Evolutionary conservation across 2,797 vertebrate species (phyloP), one percentile per base, ranked within the genome.

Genomic region (Crocodylus rhombifer): DNA sequence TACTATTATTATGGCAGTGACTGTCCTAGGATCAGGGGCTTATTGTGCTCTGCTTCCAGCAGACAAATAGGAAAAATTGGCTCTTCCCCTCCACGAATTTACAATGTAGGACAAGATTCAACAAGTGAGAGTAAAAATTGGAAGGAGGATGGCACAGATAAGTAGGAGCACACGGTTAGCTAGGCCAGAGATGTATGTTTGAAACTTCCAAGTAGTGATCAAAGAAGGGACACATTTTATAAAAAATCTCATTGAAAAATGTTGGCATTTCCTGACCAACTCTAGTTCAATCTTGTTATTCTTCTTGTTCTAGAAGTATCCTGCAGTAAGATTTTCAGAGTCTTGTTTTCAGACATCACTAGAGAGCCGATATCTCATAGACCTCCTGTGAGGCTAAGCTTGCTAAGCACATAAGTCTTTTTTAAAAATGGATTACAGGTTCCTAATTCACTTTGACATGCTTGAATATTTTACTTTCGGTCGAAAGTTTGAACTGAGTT

Each of bases 181-280:
- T 62, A 0, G 33, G 71, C 58, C 91, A 79, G 74, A 3, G 0
- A 56, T 4, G 8, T 69, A 67, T 0, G 0, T 95, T 55, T 83
- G 83, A 91, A 86, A 42, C 0, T 0, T 33, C 0, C 7, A 25
- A 76, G 42, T 89, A 81, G 5, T 76, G 69, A 62, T 82, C 90
- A 83, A 88, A 62, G 26, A 64, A 91, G n/a, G n/a, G 87, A 82
- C 2, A 10, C 0, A 0, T 36, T 86, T 33, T 51, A 65, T 73
- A 14, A 86, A 73, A 85, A 69, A 23, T 33, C 3, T 58, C 74
- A 20, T 57, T 63, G 57, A 67, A 58, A 36, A 51, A 2, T 42
- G 81, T 67, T 60, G 86, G 90, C 87, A 33, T 65, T 62, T 74
- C 62, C 28, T 69, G 62, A 30, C 67, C 56, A 4, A 51, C 3